These are phyloP conservation scores for Cervus canadensis DNA, from an alignment of 2,113 vertebrate genomes.

Conservation along the genomic window DNA sequence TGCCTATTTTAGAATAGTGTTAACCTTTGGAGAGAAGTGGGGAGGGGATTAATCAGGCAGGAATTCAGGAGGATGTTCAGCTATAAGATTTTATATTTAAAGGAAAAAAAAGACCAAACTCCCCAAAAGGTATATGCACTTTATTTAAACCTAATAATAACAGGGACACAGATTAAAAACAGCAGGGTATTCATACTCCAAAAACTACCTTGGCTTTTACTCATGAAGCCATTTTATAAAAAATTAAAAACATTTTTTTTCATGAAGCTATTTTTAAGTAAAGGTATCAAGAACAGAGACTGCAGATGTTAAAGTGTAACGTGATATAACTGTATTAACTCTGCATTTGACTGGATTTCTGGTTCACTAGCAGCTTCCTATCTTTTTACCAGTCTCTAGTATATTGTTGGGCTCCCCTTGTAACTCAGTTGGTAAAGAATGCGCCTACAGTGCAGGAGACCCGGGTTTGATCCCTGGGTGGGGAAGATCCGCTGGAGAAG, in stretches of 20 bases:
- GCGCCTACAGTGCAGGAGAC: neutral
- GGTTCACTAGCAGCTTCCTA: neutral
- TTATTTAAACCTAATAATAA: conserved; percentile 20
- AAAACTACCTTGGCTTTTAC: neutral
- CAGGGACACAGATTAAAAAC: neutral
- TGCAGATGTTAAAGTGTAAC: neutral
- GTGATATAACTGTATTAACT: neutral
- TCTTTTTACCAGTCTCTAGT: neutral
- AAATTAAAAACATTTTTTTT: neutral
- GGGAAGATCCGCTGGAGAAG: neutral
- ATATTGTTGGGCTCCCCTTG: neutral
- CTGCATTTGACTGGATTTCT: neutral
- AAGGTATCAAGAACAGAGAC: neutral
- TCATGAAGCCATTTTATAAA: neutral
- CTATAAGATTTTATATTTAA: neutral
- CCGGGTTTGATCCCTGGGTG: rapidly evolving
- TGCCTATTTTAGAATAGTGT: neutral
- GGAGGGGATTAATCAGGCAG: neutral
- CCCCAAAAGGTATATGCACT: neutral
- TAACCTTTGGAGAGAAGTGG: neutral
- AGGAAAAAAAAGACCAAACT: neutral
- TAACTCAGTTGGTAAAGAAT: neutral
- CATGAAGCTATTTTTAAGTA: neutral
- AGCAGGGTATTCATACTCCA: neutral
- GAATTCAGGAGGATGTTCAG: neutral